These are phyloP conservation scores for Phalera bucephala DNA, from an alignment of 2,888 invertebrate species.

Conservation along the genomic window DNA sequence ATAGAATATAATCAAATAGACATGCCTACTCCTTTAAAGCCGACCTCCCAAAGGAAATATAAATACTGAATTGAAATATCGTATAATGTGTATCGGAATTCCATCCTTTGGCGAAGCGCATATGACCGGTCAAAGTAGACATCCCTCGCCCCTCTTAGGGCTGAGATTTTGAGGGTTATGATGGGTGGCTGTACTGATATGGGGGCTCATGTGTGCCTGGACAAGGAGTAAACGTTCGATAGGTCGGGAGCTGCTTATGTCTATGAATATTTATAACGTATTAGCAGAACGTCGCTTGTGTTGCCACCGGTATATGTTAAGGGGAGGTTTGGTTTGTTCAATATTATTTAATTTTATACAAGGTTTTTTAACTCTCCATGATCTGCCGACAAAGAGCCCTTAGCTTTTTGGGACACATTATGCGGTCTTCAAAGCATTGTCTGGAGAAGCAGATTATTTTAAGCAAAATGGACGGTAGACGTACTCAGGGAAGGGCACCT, in stretches of 20 bases:
- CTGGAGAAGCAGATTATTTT: no score
- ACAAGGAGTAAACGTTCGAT: constrained; percentile 65
- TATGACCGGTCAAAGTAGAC: constrained; percentile 40
- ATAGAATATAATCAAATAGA: no score
- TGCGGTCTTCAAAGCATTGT: no score
- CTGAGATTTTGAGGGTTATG: constrained; percentile 7
- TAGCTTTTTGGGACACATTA: no score
- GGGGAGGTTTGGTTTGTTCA: constrained; percentile 26
- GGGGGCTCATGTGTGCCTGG: constrained; percentile 41
- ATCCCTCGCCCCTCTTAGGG: constrained; percentile 24
- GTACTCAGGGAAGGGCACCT: no score
- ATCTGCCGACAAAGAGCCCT: no score
- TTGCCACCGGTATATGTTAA: constrained; percentile 59
- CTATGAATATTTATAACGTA: constrained; percentile 81
- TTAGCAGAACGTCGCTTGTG: constrained; percentile 66
- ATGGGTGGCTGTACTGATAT: constrained; percentile 17
- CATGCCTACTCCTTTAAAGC: no score
- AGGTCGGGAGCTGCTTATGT: constrained; percentile 73
- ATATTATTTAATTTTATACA: no score
- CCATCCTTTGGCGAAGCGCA: constrained; percentile 52
- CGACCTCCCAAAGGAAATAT: constrained; percentile 64
- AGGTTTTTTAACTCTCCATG: no score
- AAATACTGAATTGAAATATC: constrained; percentile 77
- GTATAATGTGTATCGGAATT: constrained; percentile 73
- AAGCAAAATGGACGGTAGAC: no score